Evolutionary conservation across 2,113 vertebrate genomes (phyloP), one percentile per base, ranked within the genome.

Genomic region (Psilopsiagon aurifrons): DNA sequence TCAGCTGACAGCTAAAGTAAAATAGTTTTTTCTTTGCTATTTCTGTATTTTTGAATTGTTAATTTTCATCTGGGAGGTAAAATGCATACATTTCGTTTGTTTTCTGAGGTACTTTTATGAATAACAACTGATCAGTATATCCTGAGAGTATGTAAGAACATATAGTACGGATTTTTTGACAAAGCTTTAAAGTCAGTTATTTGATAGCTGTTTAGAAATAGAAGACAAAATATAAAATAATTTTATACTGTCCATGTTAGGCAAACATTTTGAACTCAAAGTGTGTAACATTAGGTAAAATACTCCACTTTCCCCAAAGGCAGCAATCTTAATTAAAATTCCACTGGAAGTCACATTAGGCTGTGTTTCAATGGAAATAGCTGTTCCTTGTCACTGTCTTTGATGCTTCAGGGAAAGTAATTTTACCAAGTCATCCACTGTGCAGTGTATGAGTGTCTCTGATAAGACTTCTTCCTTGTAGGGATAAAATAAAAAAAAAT

Each of bases 401-500:
- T 96, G 90, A 95, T 91, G 71, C 83, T 94, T 95, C 79, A 96
- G 60, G 79, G 92, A 64, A 95, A 93, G 74, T 69, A 87, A 78
- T 88, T 96, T 96, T 96, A 94, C 71, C 74, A 90, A 97, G 81
- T 92, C 78, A 59, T 91, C 84, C 39, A 23, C 19, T 75, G 49
- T 95, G 84, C 60, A 39, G 63, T 92, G 41, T 81, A 84, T 96
- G 95, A 88, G 44, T 89, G 93, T 96, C 90, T 96, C 92, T 94
- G 91, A 95, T 97, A 97, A 97, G 89, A 74, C 87, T 97, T 83
- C 62, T 95, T 83, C 67, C 75, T 97, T 94, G 27, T 88, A 96
- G 68, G 77, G 54, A 51, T 95, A 76, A 96, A 97, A 97, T 96
- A 88, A 66, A 27, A 95, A 97, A 97, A 97, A 97, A 97, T 97